A percentile compares a stretch with the other conserved stretches of the same genome.
These are phyloP conservation scores for Troglohyphantes excavatus DNA, from an alignment of 2,888 invertebrate genomes.

Conservation along the genomic window DNA sequence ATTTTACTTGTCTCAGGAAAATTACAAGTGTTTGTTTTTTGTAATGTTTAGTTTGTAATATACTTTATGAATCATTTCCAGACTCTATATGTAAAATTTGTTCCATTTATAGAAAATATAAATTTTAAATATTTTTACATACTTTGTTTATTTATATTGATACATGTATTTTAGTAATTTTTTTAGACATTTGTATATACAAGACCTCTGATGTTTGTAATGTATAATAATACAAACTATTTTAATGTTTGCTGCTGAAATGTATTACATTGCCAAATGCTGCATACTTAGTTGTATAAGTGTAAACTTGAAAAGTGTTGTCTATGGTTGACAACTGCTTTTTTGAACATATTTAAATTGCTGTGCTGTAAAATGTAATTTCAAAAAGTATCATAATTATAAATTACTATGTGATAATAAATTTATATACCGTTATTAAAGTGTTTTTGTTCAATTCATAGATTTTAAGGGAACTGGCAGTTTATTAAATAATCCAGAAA, in stretches of 20 bases:
- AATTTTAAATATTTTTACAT: slow-evolving; percentile 23
- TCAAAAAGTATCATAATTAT: slow-evolving; percentile 17
- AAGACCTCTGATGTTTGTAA: neutral
- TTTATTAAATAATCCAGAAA: neutral
- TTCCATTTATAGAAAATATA: slow-evolving; percentile 25
- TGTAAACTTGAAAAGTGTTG: neutral
- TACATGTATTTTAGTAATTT: slow-evolving; percentile 37
- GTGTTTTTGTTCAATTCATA: slow-evolving; percentile 7
- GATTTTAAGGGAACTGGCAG: too few species aligned
- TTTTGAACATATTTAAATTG: neutral
- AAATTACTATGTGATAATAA: slow-evolving; percentile 59
- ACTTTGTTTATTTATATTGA: slow-evolving; percentile 33
- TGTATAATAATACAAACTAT: slow-evolving; percentile 11
- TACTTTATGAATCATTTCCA: slow-evolving; percentile 12
- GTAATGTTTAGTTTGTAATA: slow-evolving; percentile 34
- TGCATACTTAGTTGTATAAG: slow-evolving; percentile 4
- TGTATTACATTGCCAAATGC: slow-evolving; percentile 14
- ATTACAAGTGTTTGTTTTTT: slow-evolving; percentile 34
- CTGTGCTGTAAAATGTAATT: neutral
- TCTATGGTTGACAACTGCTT: slow-evolving; percentile 10
- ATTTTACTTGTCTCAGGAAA: slow-evolving; percentile 8
- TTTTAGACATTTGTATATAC: slow-evolving; percentile 39
- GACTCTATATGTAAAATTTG: neutral
- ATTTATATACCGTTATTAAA: slow-evolving; percentile 38
- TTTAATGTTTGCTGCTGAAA: slow-evolving; percentile 30